phyloP scores from a whole-genome alignment of 1,140 invertebrate species.

The Zaprionus inermis region DNA sequence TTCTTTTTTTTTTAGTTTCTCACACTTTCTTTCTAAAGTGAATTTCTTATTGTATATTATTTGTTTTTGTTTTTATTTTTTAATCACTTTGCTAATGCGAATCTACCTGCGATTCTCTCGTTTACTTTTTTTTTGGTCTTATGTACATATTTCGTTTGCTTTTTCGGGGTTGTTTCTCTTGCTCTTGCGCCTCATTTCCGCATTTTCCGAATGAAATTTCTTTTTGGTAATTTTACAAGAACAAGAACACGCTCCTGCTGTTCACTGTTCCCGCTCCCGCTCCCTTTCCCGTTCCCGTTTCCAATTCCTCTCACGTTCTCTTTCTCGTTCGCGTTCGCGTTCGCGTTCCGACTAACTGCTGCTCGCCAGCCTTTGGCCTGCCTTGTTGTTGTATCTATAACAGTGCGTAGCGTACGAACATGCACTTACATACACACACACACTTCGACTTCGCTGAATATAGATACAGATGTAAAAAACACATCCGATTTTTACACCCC shows the following conservation, averaged over 20 bases:
- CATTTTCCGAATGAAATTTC: slow-evolving; percentile 80
- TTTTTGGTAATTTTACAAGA: slow-evolving; percentile 82
- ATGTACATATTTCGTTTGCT: slow-evolving; percentile 51
- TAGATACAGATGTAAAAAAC: slow-evolving; percentile 64
- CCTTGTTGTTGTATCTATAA: slow-evolving; percentile 81
- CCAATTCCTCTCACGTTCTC: slow-evolving; percentile 18
- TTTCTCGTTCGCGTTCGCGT: slow-evolving; percentile 12
- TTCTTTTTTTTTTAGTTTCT: slow-evolving; percentile 49
- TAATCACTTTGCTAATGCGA: slow-evolving; percentile 30
- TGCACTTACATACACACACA: slow-evolving; percentile 32
- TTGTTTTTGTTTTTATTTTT: slow-evolving; percentile 53
- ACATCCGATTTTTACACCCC: slow-evolving; percentile 52
- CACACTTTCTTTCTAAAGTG: slow-evolving; percentile 67
- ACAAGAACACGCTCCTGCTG: slow-evolving; percentile 63
- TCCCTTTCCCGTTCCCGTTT: slow-evolving; percentile 17
- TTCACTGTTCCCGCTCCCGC: slow-evolving; percentile 28
- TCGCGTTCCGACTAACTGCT: slow-evolving; percentile 22
- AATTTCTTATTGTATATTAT: slow-evolving; percentile 40
- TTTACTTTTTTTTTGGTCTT: slow-evolving; percentile 40
- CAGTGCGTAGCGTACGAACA: slow-evolving; percentile 71
- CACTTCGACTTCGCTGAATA: slow-evolving; percentile 49
- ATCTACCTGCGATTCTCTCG: slow-evolving; percentile 23
- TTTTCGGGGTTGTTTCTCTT: slow-evolving; percentile 74
- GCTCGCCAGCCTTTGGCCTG: slow-evolving; percentile 25
- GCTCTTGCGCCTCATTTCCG: slow-evolving; percentile 76